Conservation (phyloP, 2,797 vertebrate genomes). For the Onychomys leucogaster region DNA sequence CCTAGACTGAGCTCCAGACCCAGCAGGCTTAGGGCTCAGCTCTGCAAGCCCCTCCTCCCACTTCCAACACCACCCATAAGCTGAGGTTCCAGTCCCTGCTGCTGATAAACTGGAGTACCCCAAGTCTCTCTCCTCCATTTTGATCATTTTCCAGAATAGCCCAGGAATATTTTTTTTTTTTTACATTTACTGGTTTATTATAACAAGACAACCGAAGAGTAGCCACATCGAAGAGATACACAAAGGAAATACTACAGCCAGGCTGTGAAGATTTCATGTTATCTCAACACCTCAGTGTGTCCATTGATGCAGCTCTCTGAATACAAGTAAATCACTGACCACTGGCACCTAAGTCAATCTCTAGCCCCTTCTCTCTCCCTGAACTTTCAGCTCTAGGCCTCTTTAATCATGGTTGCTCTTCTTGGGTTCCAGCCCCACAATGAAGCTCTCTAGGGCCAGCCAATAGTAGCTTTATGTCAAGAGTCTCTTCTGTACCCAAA, state of each 20-base stretch:
- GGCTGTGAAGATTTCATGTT: neutral
- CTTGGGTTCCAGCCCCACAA: neutral
- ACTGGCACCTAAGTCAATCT: neutral
- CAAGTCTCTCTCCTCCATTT: neutral
- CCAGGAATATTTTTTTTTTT: neutral
- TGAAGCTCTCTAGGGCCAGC: neutral
- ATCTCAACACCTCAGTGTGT: too few relatives aligned
- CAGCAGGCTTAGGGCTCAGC: neutral
- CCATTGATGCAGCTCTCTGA: neutral
- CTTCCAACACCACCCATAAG: neutral
- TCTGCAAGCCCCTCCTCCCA: neutral
- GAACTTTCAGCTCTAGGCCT: neutral
- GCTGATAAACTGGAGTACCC: neutral
- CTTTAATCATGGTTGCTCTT: neutral
- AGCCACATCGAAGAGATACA: rapidly evolving
- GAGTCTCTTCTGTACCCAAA: neutral
- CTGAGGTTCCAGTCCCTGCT: neutral
- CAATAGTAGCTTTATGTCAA: neutral
- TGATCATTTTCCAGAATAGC: neutral
- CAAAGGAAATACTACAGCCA: neutral
- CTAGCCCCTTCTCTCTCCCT: neutral
- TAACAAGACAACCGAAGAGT: neutral
- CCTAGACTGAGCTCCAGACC: neutral
- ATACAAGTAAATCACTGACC: neutral
- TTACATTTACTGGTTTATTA: neutral